Percentiles rank a stretch among this genome's conserved stretches.
Evolutionary conservation across 1,140 invertebrate genomes (phyloP).

Genomic region (Condylostylus longicornis): DNA sequence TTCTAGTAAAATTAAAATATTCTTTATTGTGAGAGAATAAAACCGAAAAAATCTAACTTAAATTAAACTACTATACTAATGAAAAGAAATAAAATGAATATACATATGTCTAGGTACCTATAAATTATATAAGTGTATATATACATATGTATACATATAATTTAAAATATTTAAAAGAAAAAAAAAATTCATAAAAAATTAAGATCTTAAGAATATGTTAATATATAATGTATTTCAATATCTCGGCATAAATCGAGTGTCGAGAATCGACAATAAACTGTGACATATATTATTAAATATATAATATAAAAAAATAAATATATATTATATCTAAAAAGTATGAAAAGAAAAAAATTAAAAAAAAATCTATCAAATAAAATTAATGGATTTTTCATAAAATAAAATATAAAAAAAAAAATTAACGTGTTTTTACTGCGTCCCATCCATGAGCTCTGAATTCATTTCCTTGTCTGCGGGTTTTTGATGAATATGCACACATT

Average conservation of each 20-base stretch:
- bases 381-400: no score
- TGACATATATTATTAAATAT: constrained; percentile 33
- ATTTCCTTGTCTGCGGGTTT: no score
- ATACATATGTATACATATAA: constrained; percentile 3
- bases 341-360: no score
- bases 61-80: neutral
- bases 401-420: no score
- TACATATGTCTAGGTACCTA: neutral
- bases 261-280: constrained; percentile 34
- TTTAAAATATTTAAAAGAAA: constrained; percentile 1
- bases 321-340: no score
- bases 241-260: constrained; percentile 31
- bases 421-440: no score
- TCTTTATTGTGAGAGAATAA: neutral
- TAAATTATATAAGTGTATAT: constrained; percentile 1
- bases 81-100: neutral
- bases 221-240: constrained; percentile 31
- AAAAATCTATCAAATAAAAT: no score
- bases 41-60: neutral
- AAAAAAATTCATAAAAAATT: constrained; percentile 1
- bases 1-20: no score
- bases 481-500: no score
- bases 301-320: no score
- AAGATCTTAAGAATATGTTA: constrained; percentile 7
- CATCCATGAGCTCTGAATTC: no score